Base-by-base conservation (phyloP, 2,797 vertebrate species). In the Gallinago solitaria region DNA sequence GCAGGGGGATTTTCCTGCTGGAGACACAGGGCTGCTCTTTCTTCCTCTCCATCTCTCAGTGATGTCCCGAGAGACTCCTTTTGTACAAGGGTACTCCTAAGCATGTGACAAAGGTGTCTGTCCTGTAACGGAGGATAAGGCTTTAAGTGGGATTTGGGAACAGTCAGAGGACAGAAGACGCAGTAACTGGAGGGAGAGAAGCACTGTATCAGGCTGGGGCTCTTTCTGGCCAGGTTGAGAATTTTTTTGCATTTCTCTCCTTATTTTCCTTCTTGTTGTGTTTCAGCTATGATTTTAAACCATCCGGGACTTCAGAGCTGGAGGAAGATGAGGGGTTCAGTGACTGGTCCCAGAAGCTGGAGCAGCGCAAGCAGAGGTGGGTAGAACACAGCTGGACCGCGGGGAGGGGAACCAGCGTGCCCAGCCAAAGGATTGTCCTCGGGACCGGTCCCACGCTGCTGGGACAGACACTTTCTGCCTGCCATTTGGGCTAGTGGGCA, bases 321-420 rank as follows among this genome's bases (percentile, higher is more conserved):
- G 99, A 99, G 25, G 99, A 99, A 79, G 99, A 99, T 3, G 99
- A 99, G 77, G 99, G 99, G 9, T 99, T 99, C 96, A 98, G 99
- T 4, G 99, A 99, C 96, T 99, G 99, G 99, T 98, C 98, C 64
- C 99, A 99, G 97, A 98, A 98, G 90, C 43, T 98, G 1, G 98
- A 98, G 97, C 98, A 97, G 69, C 98, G 95, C 41, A 98, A 83
- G 30, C 98, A 97, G 93, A 97, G 89, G 83, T 98, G 96, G 16
- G 98, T 96, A 43, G 94, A 96, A 59, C 93, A 92, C 63, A 82
- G 67, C 33, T 3, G 8, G 45, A 48, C 28, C 5, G 1, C 59
- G 81, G 54, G 28, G 75, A 95, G 6, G 51, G 89, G 17, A 82
- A 90, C 32, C 50, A 20, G 32, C 1, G 0, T 79, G 14, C 19